These are phyloP conservation scores for Troilus luridus DNA, from an alignment of 2,888 invertebrate species.

Conservation along the genomic window DNA sequence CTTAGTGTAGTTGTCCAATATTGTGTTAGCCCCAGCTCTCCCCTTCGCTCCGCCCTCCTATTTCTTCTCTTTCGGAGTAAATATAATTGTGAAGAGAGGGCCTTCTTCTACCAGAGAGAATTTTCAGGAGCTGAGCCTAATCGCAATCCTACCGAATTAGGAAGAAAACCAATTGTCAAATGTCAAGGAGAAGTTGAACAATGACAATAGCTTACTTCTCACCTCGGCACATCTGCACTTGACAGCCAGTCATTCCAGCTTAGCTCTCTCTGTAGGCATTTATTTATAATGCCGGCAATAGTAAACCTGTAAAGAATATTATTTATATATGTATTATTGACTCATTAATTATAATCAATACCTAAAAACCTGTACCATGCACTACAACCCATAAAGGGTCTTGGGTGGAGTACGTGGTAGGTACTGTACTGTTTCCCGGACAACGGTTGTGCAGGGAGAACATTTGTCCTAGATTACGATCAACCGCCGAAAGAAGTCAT, in stretches of 20 bases:
- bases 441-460: too few relatives aligned
- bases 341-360: too few relatives aligned
- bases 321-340: not conserved
- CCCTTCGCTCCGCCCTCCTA: not conserved
- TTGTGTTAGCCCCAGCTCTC: not conserved
- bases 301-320: not conserved
- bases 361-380: too few relatives aligned
- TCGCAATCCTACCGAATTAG: constrained; percentile 13
- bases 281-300: not conserved
- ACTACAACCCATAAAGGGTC: too few relatives aligned
- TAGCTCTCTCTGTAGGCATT: not conserved
- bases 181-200: not conserved
- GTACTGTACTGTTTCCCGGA: too few relatives aligned
- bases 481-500: too few relatives aligned
- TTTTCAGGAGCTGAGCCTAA: constrained; percentile 8
- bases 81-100: constrained; percentile 4
- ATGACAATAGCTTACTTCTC: not conserved
- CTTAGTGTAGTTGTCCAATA: not conserved
- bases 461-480: too few relatives aligned
- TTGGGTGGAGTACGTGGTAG: too few relatives aligned
- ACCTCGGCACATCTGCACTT: not conserved
- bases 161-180: constrained; percentile 40
- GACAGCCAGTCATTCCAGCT: not conserved
- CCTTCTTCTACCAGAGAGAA: not conserved
- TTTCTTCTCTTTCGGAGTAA: not conserved